Base-by-base conservation (phyloP, 2,888 invertebrate genomes). In the Nomada ruficornis region DNA sequence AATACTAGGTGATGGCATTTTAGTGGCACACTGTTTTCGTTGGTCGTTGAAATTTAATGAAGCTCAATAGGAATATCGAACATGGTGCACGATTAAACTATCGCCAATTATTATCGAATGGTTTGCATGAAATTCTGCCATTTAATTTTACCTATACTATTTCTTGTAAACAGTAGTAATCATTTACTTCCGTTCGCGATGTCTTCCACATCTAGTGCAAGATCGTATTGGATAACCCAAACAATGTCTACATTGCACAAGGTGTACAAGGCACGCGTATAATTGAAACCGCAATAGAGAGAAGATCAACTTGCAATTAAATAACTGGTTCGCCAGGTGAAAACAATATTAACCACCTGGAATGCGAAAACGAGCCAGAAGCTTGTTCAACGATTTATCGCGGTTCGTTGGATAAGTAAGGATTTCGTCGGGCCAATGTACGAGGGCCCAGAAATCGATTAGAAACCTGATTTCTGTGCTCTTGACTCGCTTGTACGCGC, bases 391-490 rank as follows among this genome's bases (percentile, higher is more conserved):
- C 42, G 44, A 76, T 76, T 76, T 69, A 50, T 52, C 23, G 42
- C 15, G 29, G 3, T 26, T 11, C 5, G 5, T 44, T 59, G 52
- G 29, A 2, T 64, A 52, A 59, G 47, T 70, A 54, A 68, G 50
- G 74, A 74, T 81, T 81, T 81, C 63, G 69, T 29, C n/a, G 64
- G 36, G 13, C n/a, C 11, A 11, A 11, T 23, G 42, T 36, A 18
- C 20, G 15, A n/a, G 36, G 55, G 18, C 15, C 36, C 50, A 63
- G 65, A 75, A 80, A 81, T 83, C 77, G 77, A 81, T 83, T 83
- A 81, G 77, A 83, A 74, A 74, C 70, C 67, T 62, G 73, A 70
- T 57, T 81, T 71, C 59, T 50, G 50, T 18, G 20, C 44, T 47
- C 73, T 60, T 36, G 5, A 3, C 15, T n/a, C 23, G 60, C 23